Conservation (phyloP, 1,140 invertebrate species). For the Calosoma granatense region DNA sequence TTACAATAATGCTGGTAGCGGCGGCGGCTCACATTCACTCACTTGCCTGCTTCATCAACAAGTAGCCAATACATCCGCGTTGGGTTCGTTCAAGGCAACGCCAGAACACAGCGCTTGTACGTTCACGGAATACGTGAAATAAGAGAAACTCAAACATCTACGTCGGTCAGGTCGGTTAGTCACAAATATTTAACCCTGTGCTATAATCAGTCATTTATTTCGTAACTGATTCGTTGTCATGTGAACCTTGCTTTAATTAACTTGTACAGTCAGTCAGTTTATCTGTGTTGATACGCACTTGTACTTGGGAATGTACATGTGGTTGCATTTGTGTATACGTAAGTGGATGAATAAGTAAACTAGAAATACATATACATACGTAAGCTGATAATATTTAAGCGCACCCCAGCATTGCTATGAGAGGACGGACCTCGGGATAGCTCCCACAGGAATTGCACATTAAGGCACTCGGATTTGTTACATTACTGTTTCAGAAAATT, state of each 20-base stretch:
- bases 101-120: constrained; percentile 6
- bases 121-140: constrained; percentile 8
- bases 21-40: constrained; percentile 10
- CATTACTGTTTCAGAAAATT: neutral
- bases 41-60: constrained; percentile 28
- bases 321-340: too few species aligned
- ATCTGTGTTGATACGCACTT: too few species aligned
- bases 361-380: neutral
- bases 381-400: neutral
- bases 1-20: too few species aligned
- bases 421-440: neutral
- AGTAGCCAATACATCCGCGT: constrained; percentile 34
- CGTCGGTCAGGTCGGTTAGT: too few species aligned
- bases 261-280: too few species aligned
- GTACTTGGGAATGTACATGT: too few species aligned
- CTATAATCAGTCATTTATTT: too few species aligned
- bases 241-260: too few species aligned
- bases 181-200: too few species aligned
- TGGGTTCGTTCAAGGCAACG: too few species aligned
- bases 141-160: constrained; percentile 7
- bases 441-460: neutral
- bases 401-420: neutral
- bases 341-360: too few species aligned
- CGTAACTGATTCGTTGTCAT: too few species aligned
- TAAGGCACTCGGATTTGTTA: neutral